Percentiles rank a stretch among this genome's conserved stretches.
phyloP scores from a whole-genome alignment of 2,113 vertebrate species.

The Dendropsophus ebraccatus region DNA sequence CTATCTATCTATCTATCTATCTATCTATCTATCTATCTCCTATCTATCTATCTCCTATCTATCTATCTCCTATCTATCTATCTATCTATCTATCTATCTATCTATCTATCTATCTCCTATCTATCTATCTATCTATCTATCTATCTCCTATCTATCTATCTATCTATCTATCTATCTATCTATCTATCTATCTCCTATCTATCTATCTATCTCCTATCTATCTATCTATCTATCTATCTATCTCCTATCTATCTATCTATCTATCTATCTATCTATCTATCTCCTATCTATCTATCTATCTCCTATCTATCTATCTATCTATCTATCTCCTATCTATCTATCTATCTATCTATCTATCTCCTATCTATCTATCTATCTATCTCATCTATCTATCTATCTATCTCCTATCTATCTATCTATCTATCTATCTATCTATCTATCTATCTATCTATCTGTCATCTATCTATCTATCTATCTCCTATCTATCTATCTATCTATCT shows the following conservation, averaged over 20 bases:
- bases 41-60: slow-evolving; percentile 4
- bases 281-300: background rate
- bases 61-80: background rate
- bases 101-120: slow-evolving; percentile 1
- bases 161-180: too few species aligned
- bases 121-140: background rate
- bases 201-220: background rate
- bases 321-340: background rate
- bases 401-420: slow-evolving; percentile 6
- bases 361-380: slow-evolving; percentile 9
- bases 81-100: background rate
- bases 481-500: background rate
- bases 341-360: background rate
- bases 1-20: too few species aligned
- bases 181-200: too few species aligned
- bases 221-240: background rate
- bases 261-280: slow-evolving; percentile 14
- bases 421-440: background rate
- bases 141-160: background rate
- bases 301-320: background rate
- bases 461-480: background rate
- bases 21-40: background rate
- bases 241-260: slow-evolving; percentile 39
- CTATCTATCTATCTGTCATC: background rate
- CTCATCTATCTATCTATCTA: slow-evolving; percentile 12